phyloP scores from a whole-genome alignment of 2,113 vertebrate genomes.

The Albula goreensis region DNA sequence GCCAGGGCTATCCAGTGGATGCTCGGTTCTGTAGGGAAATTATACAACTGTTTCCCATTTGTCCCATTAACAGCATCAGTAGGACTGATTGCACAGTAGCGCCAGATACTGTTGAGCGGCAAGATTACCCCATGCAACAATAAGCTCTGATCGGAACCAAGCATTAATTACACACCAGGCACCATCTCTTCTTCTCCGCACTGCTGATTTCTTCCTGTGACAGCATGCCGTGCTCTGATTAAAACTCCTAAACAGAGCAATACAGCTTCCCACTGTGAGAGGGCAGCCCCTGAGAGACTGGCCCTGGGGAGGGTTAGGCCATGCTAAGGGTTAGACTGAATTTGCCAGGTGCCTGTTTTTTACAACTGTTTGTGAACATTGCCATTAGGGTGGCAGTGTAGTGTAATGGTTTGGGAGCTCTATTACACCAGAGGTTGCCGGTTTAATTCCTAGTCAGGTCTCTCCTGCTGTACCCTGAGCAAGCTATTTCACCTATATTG shows the following conservation, averaged over 20 bases:
- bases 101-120: not conserved
- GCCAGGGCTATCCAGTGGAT: not conserved
- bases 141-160: slow-evolving; percentile 9
- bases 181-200: not conserved
- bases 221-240: not conserved
- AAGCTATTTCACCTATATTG: too few relatives aligned
- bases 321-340: not conserved
- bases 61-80: not conserved
- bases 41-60: slow-evolving; percentile 1
- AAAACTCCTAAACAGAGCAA: not conserved
- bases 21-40: not conserved
- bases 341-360: not conserved
- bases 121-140: slow-evolving; percentile 17
- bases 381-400: too few relatives aligned
- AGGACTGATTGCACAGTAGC: not conserved
- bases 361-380: not conserved
- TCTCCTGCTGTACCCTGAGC: too few relatives aligned
- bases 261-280: not conserved
- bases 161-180: slow-evolving; percentile 27
- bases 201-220: not conserved
- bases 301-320: not conserved
- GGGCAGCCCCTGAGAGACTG: not conserved
- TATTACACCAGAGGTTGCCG: too few relatives aligned
- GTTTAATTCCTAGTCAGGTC: too few relatives aligned
- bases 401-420: too few relatives aligned